These are phyloP conservation scores for Tenthredo mesomela DNA, from an alignment of 2,888 invertebrate species.

Conservation along the genomic window DNA sequence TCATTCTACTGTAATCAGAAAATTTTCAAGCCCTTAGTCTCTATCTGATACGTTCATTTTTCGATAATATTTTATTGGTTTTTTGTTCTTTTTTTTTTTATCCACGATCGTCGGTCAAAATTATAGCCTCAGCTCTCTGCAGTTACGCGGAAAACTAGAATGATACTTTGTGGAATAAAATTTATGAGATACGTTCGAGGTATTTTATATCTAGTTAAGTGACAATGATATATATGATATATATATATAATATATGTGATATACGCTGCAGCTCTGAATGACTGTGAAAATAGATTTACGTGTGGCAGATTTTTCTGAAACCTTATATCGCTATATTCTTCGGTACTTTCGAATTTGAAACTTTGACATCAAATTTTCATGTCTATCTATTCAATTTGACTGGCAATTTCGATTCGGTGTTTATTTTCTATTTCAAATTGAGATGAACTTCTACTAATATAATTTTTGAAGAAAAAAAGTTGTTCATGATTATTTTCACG, in stretches of 20 bases:
- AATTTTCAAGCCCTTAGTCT: too few relatives aligned
- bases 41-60: too few relatives aligned
- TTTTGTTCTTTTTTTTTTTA: too few relatives aligned
- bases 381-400: not conserved
- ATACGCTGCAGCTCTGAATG: not conserved
- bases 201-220: not conserved
- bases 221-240: not conserved
- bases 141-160: not conserved
- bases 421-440: not conserved
- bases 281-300: not conserved
- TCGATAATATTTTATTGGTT: not conserved
- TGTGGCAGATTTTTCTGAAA: not conserved
- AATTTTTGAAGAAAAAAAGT: not conserved
- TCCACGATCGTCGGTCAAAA: not conserved
- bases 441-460: too few relatives aligned
- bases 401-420: not conserved
- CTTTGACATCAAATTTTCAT: not conserved
- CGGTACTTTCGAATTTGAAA: not conserved
- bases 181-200: not conserved
- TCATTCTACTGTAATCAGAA: not conserved
- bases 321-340: not conserved
- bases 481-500: not conserved
- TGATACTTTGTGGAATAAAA: not conserved
- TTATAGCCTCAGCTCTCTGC: not conserved
- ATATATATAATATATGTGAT: not conserved